A percentile compares a stretch with the other conserved stretches of the same genome.
These are phyloP conservation scores for Atractosteus spatula DNA, from an alignment of 2,113 vertebrate species.

Conservation along the genomic window DNA sequence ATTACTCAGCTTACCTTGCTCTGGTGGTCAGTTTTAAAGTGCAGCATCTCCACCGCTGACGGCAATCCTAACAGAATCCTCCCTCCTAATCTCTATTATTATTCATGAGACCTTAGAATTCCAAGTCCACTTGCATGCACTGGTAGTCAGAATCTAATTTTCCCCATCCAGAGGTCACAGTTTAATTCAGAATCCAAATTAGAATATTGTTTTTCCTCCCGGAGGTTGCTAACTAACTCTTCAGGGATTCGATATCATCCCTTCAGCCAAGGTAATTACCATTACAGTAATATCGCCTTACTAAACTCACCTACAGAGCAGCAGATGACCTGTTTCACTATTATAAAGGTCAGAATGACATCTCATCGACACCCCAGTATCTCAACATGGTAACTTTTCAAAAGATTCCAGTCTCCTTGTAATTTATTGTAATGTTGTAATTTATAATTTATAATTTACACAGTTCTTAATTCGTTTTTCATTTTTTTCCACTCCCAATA, in stretches of 20 bases:
- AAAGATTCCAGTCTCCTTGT: conserved; percentile 1
- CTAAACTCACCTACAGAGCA: conserved; percentile 36
- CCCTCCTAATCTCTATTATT: conserved; percentile 43
- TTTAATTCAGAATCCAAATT: conserved; percentile 36
- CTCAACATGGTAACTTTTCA: neutral
- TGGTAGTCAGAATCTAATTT: conserved; percentile 38
- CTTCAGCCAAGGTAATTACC: conserved; percentile 46
- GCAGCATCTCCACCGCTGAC: conserved; percentile 52
- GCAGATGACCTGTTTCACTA: conserved; percentile 18
- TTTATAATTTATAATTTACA: no score
- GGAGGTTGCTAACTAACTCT: conserved; percentile 33
- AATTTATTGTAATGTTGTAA: no score
- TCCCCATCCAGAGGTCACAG: conserved; percentile 37
- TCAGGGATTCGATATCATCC: conserved; percentile 53
- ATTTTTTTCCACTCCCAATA: no score
- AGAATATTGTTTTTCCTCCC: conserved; percentile 33
- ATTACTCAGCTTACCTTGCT: conserved; percentile 62
- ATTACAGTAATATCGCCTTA: conserved; percentile 51
- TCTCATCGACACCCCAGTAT: neutral
- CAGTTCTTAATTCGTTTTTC: no score
- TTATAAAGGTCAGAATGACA: conserved; percentile 23
- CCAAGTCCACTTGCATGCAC: conserved; percentile 34
- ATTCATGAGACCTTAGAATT: conserved; percentile 42
- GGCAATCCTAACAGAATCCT: conserved; percentile 42
- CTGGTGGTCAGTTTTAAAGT: conserved; percentile 59